phyloP scores from a whole-genome alignment of 2,113 vertebrate species.

The Panurus biarmicus region DNA sequence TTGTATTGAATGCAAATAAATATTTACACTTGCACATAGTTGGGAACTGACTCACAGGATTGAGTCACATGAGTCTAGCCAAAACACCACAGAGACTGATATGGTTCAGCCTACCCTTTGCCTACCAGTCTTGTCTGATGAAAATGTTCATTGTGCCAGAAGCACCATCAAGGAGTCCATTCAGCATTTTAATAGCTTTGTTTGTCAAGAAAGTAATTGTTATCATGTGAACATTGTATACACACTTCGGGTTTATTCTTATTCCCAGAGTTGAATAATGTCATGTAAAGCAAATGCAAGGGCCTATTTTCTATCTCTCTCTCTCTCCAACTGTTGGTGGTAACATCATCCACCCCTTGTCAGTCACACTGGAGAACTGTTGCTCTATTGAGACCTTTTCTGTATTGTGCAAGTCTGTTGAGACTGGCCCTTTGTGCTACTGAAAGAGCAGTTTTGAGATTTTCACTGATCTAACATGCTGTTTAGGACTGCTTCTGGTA shows the following conservation, averaged over 20 bases:
- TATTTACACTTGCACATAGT: neutral
- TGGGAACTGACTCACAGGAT: fast-evolving
- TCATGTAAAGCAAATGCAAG: neutral
- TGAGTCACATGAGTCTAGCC: neutral
- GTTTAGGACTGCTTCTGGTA: neutral
- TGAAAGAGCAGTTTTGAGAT: neutral
- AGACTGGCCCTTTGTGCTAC: neutral
- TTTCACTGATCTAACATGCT: neutral
- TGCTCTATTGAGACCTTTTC: neutral
- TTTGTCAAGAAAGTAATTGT: neutral
- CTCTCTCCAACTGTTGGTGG: neutral
- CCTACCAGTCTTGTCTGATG: neutral
- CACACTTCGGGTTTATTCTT: neutral
- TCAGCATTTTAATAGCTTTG: neutral
- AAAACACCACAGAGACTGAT: neutral
- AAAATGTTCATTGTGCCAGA: neutral
- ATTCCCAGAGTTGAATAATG: neutral
- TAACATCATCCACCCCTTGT: neutral
- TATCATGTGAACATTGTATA: neutral
- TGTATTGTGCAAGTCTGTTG: neutral
- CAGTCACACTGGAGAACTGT: neutral
- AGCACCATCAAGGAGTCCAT: neutral
- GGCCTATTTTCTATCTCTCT: neutral
- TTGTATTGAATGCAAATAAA: neutral
- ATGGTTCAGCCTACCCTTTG: neutral